phyloP scores from a whole-genome alignment of 1,140 invertebrate species.

The Drosophila albomicans region DNA sequence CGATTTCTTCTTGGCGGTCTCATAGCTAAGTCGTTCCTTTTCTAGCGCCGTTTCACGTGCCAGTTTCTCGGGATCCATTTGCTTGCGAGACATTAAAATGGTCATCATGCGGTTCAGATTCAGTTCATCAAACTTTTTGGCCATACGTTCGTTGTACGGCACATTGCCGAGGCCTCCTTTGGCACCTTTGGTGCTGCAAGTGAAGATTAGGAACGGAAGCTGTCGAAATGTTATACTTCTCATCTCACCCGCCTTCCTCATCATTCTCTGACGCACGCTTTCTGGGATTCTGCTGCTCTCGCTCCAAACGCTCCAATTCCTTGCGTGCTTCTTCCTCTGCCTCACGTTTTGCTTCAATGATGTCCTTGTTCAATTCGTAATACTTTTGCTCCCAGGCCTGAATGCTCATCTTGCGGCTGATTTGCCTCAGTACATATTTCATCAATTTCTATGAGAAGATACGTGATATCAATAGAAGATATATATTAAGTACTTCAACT shows the following conservation, averaged over 20 bases:
- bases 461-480: not conserved
- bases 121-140: constrained; percentile 73
- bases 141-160: constrained; percentile 70
- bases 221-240: too few species aligned
- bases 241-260: constrained; percentile 33
- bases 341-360: constrained; percentile 77
- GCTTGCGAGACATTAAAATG: constrained; percentile 80
- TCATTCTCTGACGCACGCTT: constrained; percentile 43
- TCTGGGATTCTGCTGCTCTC: constrained; percentile 49
- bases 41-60: constrained; percentile 76
- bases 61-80: constrained; percentile 79
- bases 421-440: constrained; percentile 65
- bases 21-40: constrained; percentile 73
- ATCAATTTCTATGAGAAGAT: constrained; percentile 41
- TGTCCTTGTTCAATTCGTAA: constrained; percentile 78
- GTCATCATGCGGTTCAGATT: constrained; percentile 78
- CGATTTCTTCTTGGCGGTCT: constrained; percentile 74
- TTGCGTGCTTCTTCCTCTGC: constrained; percentile 68
- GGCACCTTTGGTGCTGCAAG: not conserved
- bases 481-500: not conserved
- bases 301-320: constrained; percentile 75
- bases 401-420: constrained; percentile 69
- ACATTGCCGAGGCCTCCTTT: not conserved
- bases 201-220: not conserved
- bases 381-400: constrained; percentile 78